phyloP scores from a whole-genome alignment of 2,888 invertebrate genomes.

The Tiliacea citrago region DNA sequence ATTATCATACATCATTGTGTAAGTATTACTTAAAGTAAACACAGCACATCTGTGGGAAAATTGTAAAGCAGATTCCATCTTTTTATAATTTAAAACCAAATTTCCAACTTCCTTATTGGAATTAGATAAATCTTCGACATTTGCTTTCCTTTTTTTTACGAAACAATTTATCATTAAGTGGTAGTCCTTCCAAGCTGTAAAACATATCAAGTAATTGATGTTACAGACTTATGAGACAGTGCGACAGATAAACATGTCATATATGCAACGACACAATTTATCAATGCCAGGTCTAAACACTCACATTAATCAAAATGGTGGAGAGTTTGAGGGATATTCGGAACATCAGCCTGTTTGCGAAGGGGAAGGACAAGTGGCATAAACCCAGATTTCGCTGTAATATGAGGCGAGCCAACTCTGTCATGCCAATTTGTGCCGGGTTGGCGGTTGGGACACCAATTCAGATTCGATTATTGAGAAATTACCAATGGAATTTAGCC shows the following conservation, averaged over 20 bases:
- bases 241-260: neutral
- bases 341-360: too few species aligned
- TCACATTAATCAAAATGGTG: too few species aligned
- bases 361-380: too few species aligned
- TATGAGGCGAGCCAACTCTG: too few species aligned
- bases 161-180: neutral
- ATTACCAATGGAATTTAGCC: too few species aligned
- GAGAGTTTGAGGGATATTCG: too few species aligned
- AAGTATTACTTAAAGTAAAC: constrained; percentile 15
- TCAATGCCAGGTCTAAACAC: neutral
- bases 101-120: constrained; percentile 25
- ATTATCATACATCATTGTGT: constrained; percentile 46
- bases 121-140: constrained; percentile 18
- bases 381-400: too few species aligned
- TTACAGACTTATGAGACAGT: neutral
- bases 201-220: constrained; percentile 1
- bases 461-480: too few species aligned
- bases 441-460: too few species aligned
- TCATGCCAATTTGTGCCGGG: too few species aligned
- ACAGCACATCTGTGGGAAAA: constrained; percentile 37
- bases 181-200: neutral
- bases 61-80: constrained; percentile 20
- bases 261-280: neutral
- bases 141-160: neutral
- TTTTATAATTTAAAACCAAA: constrained; percentile 5